Evolutionary conservation across 1,140 invertebrate genomes (phyloP).

Genomic region (Calosoma granatense): DNA sequence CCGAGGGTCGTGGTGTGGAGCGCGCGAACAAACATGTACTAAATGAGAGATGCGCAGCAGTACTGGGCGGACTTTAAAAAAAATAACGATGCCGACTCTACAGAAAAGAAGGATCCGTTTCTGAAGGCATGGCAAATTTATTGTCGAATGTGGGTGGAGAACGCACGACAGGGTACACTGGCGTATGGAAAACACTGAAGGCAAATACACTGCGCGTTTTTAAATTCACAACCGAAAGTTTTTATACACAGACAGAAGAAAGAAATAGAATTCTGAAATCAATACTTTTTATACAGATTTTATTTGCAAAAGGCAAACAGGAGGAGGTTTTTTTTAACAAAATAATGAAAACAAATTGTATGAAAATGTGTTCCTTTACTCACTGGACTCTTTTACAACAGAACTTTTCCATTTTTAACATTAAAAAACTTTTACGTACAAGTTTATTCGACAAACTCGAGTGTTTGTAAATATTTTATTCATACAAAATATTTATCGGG

Average conservation of each 20-base stretch:
- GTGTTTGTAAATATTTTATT: too few relatives aligned
- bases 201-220: conserved; percentile 2
- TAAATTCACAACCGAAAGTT: background rate
- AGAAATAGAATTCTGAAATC: background rate
- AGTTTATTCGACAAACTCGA: too few relatives aligned
- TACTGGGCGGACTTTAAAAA: background rate
- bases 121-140: conserved; percentile 5
- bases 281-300: background rate
- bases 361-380: too few relatives aligned
- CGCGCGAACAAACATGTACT: conserved; percentile 2
- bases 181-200: background rate
- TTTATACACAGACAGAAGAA: background rate
- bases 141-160: background rate
- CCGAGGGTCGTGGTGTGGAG: background rate
- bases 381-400: too few relatives aligned
- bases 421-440: too few relatives aligned
- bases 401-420: too few relatives aligned
- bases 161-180: background rate
- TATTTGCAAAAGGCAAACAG: too few relatives aligned
- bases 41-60: background rate
- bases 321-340: too few relatives aligned
- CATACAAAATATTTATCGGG: too few relatives aligned
- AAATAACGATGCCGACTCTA: conserved; percentile 2
- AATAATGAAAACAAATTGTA: too few relatives aligned
- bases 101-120: conserved; percentile 5